Conservation (phyloP, 1,140 invertebrate genomes). For the Hycleus phaleratus region DNA sequence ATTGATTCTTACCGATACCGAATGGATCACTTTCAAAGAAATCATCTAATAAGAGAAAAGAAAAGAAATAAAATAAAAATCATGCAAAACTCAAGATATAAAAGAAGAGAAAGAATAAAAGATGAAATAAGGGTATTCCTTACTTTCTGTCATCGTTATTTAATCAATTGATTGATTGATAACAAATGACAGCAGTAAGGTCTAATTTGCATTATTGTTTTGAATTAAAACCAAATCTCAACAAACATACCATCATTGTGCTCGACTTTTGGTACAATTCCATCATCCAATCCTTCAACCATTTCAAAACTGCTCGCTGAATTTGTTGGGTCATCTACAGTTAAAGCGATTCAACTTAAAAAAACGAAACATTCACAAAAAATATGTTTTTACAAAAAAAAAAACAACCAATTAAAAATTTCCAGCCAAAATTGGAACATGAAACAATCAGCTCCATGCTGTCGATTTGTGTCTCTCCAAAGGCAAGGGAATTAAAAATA, state of each 20-base stretch:
- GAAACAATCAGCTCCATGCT: too few relatives aligned
- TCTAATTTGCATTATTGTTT: too few relatives aligned
- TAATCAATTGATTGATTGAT: too few relatives aligned
- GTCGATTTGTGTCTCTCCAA: not conserved
- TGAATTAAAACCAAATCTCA: not conserved
- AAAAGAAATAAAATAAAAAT: slow-evolving; percentile 1
- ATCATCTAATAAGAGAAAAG: slow-evolving; percentile 8
- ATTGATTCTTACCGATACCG: not conserved
- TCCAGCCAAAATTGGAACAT: too few relatives aligned
- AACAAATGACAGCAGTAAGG: too few relatives aligned
- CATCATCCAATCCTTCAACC: slow-evolving; percentile 41
- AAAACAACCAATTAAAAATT: not conserved
- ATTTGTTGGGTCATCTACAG: slow-evolving; percentile 44
- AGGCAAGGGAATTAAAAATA: not conserved
- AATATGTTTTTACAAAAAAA: slow-evolving; percentile 1
- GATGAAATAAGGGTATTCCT: not conserved
- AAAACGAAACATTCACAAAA: slow-evolving; percentile 1
- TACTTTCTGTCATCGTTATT: too few relatives aligned
- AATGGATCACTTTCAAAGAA: slow-evolving; percentile 3
- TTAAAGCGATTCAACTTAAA: slow-evolving; percentile 31
- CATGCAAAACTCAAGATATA: not conserved
- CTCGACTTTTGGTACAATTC: slow-evolving; percentile 23
- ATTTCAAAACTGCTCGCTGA: slow-evolving; percentile 53
- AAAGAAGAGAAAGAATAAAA: too few relatives aligned
- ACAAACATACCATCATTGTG: slow-evolving; percentile 34